Percentiles rank a stretch among this genome's conserved stretches.
These are phyloP conservation scores for Antheraea pernyi DNA, from an alignment of 1,140 invertebrate genomes.

Conservation along the genomic window DNA sequence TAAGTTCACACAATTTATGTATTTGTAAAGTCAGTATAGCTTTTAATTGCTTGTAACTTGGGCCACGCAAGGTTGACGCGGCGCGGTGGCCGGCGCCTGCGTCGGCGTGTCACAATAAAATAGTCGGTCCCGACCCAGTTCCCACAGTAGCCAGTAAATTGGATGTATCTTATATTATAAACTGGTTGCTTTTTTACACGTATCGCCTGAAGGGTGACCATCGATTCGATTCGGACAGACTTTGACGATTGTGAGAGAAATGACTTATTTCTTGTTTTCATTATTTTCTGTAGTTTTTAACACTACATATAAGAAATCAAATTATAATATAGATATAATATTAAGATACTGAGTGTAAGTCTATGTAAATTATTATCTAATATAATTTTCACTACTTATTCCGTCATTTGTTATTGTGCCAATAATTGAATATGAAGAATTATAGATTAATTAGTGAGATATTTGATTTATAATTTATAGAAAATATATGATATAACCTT, in stretches of 20 bases:
- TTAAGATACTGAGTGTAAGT: no score
- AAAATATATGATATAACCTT: no score
- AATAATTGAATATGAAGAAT: no score
- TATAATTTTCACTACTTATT: no score
- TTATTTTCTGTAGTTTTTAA: not conserved
- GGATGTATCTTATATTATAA: slow-evolving; percentile 16
- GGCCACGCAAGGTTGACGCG: slow-evolving; percentile 1
- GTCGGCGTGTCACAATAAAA: slow-evolving; percentile 59
- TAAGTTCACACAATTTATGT: no score
- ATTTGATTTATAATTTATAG: no score
- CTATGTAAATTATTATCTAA: no score
- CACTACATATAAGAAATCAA: not conserved
- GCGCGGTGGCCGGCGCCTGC: slow-evolving; percentile 46
- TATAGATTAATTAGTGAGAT: no score
- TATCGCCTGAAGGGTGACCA: slow-evolving; percentile 4
- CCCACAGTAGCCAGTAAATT: slow-evolving; percentile 51
- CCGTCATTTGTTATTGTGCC: no score
- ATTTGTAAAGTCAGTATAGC: not conserved
- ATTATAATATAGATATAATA: no score
- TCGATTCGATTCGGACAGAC: not conserved
- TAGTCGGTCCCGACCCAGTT: slow-evolving; percentile 56
- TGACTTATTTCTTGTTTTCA: not conserved
- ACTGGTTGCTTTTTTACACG: slow-evolving; percentile 17
- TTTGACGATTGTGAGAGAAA: not conserved
- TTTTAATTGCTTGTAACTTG: not conserved